Percentiles rank a stretch among this genome's conserved stretches.
Evolutionary conservation across 1,140 invertebrate species (phyloP).

Genomic region (Saccostrea cuccullata): DNA sequence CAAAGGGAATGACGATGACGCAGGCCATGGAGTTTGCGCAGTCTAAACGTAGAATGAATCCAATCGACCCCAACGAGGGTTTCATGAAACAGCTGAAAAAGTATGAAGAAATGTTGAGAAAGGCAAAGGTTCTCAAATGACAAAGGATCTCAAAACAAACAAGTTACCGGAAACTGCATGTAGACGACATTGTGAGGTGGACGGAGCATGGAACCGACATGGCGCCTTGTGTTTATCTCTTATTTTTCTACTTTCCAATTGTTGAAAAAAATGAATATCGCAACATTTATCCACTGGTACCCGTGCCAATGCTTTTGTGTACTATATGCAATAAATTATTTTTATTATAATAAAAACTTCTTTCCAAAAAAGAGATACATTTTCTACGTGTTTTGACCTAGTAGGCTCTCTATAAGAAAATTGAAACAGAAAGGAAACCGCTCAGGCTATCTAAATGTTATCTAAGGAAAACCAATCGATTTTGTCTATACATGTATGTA

Average conservation of each 20-base stretch:
- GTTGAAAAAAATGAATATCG: not conserved
- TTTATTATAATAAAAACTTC: too few relatives aligned
- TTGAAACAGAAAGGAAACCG: not conserved
- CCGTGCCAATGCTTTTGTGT: too few relatives aligned
- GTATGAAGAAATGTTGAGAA: conserved; percentile 83
- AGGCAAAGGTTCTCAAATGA: conserved; percentile 16
- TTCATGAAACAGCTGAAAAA: conserved; percentile 95
- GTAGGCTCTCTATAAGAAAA: too few relatives aligned
- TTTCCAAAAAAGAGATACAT: too few relatives aligned
- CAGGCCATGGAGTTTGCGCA: conserved; percentile 93
- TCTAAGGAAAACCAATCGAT: not conserved
- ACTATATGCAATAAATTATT: too few relatives aligned
- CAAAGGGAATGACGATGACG: conserved; percentile 93
- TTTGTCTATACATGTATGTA: not conserved
- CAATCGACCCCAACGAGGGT: conserved; percentile 96
- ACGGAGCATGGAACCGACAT: not conserved
- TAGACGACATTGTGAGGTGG: too few relatives aligned
- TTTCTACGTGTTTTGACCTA: too few relatives aligned
- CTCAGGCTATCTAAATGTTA: not conserved
- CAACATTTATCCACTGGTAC: not conserved
- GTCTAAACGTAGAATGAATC: conserved; percentile 86
- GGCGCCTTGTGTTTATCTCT: not conserved
- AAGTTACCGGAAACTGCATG: not conserved
- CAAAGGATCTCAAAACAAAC: not conserved
- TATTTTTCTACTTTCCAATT: not conserved